Percentiles rank a stretch among this genome's conserved stretches.
These are phyloP conservation scores for Mixornis gularis DNA, from an alignment of 2,113 vertebrate species.

Conservation along the genomic window DNA sequence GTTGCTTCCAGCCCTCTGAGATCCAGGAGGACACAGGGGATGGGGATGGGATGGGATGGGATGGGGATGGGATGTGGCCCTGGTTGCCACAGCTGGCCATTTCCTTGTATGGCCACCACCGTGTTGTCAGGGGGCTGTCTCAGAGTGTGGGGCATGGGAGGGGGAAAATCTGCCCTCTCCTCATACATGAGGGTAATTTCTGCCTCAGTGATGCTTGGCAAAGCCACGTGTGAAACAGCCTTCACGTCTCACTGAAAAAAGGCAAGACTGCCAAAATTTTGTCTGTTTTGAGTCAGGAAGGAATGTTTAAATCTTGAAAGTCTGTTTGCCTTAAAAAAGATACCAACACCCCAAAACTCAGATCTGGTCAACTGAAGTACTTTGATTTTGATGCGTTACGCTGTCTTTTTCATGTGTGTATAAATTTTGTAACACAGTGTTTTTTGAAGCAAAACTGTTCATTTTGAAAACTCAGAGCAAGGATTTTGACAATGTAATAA, in stretches of 20 bases:
- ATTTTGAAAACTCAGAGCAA: constrained; percentile 22
- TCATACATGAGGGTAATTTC: not conserved
- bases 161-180: not conserved
- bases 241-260: not conserved
- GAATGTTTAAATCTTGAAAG: constrained; percentile 32
- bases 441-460: constrained; percentile 26
- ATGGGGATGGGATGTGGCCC: not conserved
- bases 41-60: not conserved
- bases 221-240: constrained; percentile 2
- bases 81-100: not conserved
- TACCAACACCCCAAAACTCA: constrained; percentile 22
- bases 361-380: constrained; percentile 35
- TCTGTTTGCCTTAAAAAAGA: constrained; percentile 36
- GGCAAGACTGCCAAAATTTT: constrained; percentile 30
- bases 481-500: constrained; percentile 27
- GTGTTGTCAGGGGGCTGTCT: rapidly evolving
- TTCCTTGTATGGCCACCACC: not conserved
- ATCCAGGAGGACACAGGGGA: not conserved
- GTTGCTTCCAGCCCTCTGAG: not conserved
- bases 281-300: constrained; percentile 37
- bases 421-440: not conserved
- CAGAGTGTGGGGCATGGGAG: not conserved
- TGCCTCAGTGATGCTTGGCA: constrained; percentile 9
- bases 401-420: not conserved
- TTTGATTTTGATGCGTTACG: constrained; percentile 21